Base-by-base conservation (phyloP, 2,113 vertebrate species). In the Dipodomys ordii region DNA sequence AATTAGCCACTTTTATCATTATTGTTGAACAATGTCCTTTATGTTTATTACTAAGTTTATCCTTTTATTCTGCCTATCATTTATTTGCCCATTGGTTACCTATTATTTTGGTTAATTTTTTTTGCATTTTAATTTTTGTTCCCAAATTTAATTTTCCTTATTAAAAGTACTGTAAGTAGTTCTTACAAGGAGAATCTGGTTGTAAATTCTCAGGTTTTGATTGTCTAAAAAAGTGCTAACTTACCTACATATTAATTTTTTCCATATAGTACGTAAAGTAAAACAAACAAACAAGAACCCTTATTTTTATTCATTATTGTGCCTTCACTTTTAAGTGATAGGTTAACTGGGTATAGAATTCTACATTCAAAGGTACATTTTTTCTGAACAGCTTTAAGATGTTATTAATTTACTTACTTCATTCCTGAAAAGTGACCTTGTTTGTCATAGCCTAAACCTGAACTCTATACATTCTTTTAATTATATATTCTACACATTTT, bases 321-420 rank as follows among this genome's bases (percentile, higher is more conserved):
- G 15, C 30, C n/a, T 46, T 87, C 27, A 68, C 12, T 76, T 15
- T 93, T 85, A n/a, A 73, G 35, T 93, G 96, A 78, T 90, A 95
- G 57, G 12, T 90, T 90, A 91, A 78, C 87, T 96, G 94, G 88
- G 92, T 95, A 95, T 95, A 93, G 85, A 96, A 96, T 49, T 95
- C 69, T 93, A 71, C 49, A 3, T 84, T 77, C 22, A 49, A 1
- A 32, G 3, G 1, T 68, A 28, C 88, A 68, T 65, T 79, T 69
- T 71, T 80, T 44, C 19, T 91, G 44, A 91, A 69, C 39, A n/a
- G 28, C 78, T 85, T 46, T 30, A 91, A 82, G 6, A 9, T 91
- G 64, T 53, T 91, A 20, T 77, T 84, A 77, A 80, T 65, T 72
- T 84, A 15, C n/a, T 92, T 7, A 49, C 35, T 46, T 91, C 20